Conservation (phyloP, 2,113 vertebrate species). For the Azemiops feae region DNA sequence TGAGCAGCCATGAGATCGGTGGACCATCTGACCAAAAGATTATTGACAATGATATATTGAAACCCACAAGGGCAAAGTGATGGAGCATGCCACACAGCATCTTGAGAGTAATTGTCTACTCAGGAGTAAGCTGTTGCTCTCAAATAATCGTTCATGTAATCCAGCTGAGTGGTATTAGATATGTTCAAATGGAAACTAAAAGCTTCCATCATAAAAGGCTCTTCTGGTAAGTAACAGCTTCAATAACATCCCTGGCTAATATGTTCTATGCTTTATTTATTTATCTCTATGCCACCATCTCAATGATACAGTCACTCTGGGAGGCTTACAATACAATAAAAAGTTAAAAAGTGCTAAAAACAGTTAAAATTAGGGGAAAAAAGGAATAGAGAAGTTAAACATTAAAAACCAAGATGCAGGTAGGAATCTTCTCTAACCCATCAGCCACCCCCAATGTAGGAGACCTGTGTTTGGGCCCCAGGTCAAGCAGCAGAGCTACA, state of each 20-base stretch:
- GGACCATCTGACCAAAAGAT: not conserved
- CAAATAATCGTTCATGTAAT: not conserved
- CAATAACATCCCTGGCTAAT: not conserved
- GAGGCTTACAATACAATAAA: not conserved
- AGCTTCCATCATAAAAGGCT: not conserved
- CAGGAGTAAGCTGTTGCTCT: not conserved
- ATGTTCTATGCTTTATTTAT: not conserved
- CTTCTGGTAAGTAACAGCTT: not conserved
- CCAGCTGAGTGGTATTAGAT: not conserved
- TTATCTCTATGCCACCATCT: not conserved
- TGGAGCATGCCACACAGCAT: not conserved
- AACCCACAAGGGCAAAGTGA: not conserved
- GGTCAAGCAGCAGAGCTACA: not conserved
- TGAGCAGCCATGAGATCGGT: not conserved
- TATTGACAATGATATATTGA: not conserved
- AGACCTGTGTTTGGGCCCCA: not conserved
- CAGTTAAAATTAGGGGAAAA: not conserved
- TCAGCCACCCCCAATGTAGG: not conserved
- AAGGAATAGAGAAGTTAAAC: not conserved
- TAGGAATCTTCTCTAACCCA: not conserved
- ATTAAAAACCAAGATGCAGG: not conserved
- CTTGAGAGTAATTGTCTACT: not conserved
- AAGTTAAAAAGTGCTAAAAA: not conserved
- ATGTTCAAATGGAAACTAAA: not conserved
- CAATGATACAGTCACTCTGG: not conserved